A percentile compares a stretch with the other conserved stretches of the same genome.
Evolutionary conservation across 2,888 invertebrate genomes (phyloP).

Genomic region (Sinelater perroti): DNA sequence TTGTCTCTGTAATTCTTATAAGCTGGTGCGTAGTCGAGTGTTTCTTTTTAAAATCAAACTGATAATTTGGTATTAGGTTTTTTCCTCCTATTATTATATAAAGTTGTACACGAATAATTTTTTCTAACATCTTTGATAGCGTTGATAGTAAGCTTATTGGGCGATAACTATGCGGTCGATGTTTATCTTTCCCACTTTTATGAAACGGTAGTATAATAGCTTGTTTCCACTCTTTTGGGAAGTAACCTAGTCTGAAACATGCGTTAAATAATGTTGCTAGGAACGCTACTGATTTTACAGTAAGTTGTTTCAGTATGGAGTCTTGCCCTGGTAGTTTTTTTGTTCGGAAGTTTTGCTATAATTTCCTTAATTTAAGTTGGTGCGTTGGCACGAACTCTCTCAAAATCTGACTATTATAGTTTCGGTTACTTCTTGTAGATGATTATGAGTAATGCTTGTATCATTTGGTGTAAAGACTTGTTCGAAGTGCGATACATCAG

Average conservation of each 20-base stretch:
- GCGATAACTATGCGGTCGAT: no score
- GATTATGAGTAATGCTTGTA: not conserved
- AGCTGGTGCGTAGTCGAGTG: constrained; percentile 13
- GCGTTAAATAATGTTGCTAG: constrained; percentile 26
- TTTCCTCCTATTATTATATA: not conserved
- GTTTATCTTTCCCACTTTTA: constrained; percentile 37
- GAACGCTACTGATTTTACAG: constrained; percentile 34
- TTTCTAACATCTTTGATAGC: not conserved
- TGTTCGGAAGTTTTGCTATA: constrained; percentile 5
- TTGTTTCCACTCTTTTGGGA: constrained; percentile 34
- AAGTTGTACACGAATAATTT: not conserved
- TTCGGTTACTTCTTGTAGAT: constrained; percentile 1
- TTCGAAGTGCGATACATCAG: constrained; percentile 16
- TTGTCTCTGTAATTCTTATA: constrained; percentile 2
- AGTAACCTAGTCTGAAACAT: constrained; percentile 31
- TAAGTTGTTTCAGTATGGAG: constrained; percentile 35
- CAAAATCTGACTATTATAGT: constrained; percentile 2
- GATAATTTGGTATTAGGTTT: constrained; percentile 12
- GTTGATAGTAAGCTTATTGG: no score
- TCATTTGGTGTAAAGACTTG: constrained; percentile 16
- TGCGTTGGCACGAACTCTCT: constrained; percentile 1
- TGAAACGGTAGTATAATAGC: constrained; percentile 3
- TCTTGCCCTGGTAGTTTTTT: constrained; percentile 2
- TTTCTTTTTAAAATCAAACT: constrained; percentile 7
- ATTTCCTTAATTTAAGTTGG: constrained; percentile 4